A percentile compares a stretch with the other conserved stretches of the same genome.
These are phyloP conservation scores for Empis livida DNA, from an alignment of 2,888 invertebrate genomes.

Conservation along the genomic window DNA sequence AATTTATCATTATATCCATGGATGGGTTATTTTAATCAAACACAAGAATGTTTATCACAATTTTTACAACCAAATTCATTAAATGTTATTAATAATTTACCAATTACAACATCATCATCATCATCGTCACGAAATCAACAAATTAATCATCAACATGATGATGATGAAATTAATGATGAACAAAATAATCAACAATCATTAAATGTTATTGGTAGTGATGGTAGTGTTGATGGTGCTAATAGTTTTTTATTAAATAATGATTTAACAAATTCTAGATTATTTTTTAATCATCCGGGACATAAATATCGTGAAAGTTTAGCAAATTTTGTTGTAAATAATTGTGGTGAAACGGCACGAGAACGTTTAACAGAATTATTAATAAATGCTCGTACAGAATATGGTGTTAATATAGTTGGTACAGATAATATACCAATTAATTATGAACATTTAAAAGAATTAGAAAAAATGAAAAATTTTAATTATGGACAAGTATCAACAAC, in stretches of 20 bases:
- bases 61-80: constrained; percentile 18
- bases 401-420: not conserved
- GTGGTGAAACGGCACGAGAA: constrained; percentile 14
- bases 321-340: constrained; percentile 11
- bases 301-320: constrained; percentile 11
- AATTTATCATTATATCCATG: constrained; percentile 27
- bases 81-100: constrained; percentile 15
- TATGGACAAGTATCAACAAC: not conserved
- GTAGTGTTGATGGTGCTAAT: not conserved
- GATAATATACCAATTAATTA: too few relatives aligned
- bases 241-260: not conserved
- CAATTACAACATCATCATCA: constrained; percentile 8
- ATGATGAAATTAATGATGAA: constrained; percentile 6
- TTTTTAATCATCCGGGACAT: constrained; percentile 9
- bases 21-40: constrained; percentile 35
- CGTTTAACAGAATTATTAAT: constrained; percentile 13
- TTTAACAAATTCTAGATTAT: constrained; percentile 12
- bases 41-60: constrained; percentile 31
- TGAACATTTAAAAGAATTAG: too few relatives aligned
- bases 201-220: constrained; percentile 1
- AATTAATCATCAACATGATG: constrained; percentile 2
- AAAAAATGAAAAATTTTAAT: not conserved
- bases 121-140: constrained; percentile 5
- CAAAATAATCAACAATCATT: not conserved
- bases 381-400: not conserved